Conservation (phyloP, 2,888 invertebrate genomes). For the Argynnis bischoffii region DNA sequence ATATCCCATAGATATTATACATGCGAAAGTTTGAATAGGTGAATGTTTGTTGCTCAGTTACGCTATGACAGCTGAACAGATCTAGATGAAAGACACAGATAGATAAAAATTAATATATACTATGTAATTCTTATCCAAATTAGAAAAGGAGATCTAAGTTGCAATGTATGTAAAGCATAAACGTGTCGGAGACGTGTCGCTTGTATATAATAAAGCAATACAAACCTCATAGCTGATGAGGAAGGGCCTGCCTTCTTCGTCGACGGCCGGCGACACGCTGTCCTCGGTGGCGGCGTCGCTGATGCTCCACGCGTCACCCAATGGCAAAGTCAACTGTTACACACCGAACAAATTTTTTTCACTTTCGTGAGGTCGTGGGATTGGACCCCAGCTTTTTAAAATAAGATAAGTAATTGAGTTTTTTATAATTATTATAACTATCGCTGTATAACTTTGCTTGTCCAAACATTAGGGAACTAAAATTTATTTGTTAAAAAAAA, state of each 20-base stretch:
- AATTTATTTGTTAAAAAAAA: too few relatives aligned
- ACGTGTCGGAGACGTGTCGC: background rate
- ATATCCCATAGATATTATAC: conserved; percentile 16
- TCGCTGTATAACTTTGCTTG: too few relatives aligned
- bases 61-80: too few relatives aligned
- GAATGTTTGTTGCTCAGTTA: too few relatives aligned
- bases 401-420: too few relatives aligned
- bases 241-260: conserved; percentile 65
- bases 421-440: too few relatives aligned
- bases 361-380: background rate
- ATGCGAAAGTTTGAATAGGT: background rate
- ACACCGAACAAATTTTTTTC: conserved; percentile 34
- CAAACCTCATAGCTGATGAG: conserved; percentile 70
- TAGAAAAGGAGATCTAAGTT: background rate
- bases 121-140: background rate
- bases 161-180: background rate
- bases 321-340: conserved; percentile 61
- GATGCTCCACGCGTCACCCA: conserved; percentile 66
- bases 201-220: background rate
- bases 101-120: too few relatives aligned
- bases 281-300: conserved; percentile 57
- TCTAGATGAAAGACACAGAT: too few relatives aligned
- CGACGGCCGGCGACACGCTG: conserved; percentile 62
- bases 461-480: too few relatives aligned
- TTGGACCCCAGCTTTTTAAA: too few relatives aligned